Base-by-base conservation (phyloP, 2,888 invertebrate species). In the Seira ritae region DNA sequence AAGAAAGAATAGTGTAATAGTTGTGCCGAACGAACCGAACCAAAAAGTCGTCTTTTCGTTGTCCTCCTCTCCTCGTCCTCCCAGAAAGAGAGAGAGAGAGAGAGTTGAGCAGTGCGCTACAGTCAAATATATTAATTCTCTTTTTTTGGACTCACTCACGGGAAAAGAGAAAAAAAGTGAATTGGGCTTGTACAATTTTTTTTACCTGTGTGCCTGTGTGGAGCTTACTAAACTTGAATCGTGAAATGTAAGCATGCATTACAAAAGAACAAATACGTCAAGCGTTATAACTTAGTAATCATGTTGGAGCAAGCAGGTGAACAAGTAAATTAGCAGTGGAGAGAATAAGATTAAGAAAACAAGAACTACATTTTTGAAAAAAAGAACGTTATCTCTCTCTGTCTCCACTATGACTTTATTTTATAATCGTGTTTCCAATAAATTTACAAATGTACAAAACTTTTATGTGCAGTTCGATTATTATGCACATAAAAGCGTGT, bases 291-390 rank as follows among this genome's bases (percentile, higher is more conserved):
- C 71, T 80, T 74, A 74, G 74, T 70, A 74, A 76, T 70, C 23
- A 60, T 72, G 68, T n/a, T 46, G 66, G 55, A 76, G 75, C 68
- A 68, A 68, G 65, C 74, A 31, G 70, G 74, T 74, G 50, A 81
- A 81, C 72, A 76, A 67, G 76, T 76, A 76, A 82, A 75, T 80
- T 75, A 65, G 80, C 68, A 31, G 17, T 73, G 24, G 62, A 31
- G 70, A 31, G 8, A 8, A 31, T 4, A 31, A 31, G 31, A 31
- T n/a, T n/a, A n/a, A 19, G 55, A 67, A 76, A 55, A 67, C n/a
- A 68, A 55, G 69, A 55, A 55, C 17, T 31, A 24, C 8, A n/a
- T 17, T 31, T 19, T 19, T 24, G 42, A 42, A 1, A 71, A 22
- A 22, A 24, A 73, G n/a, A 73, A 31, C 31, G 8, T 31, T 31